Percentiles rank a stretch among this genome's conserved stretches.
phyloP scores from a whole-genome alignment of 2,113 vertebrate species.

The Lucifuga dentata region DNA sequence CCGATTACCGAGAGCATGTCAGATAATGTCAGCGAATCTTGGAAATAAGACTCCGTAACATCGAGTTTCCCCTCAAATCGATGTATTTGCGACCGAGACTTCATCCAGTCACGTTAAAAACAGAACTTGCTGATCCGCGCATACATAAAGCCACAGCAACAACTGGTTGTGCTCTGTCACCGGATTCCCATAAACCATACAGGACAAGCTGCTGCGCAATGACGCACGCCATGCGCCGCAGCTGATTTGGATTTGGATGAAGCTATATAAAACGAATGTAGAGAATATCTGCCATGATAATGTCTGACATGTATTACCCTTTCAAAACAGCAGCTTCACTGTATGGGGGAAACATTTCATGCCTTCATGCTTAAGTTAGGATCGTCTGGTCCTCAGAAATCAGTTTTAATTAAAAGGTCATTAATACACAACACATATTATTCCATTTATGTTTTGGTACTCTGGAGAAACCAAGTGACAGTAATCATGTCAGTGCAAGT shows the following conservation, averaged over 20 bases:
- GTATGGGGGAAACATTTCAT: background rate
- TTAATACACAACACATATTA: constrained; percentile 18
- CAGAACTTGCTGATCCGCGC: constrained; percentile 64
- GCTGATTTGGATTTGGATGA: constrained; percentile 64
- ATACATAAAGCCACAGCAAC: constrained; percentile 47
- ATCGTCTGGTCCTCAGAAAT: too few relatives aligned
- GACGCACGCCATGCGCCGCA: constrained; percentile 66
- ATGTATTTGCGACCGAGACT: constrained; percentile 8
- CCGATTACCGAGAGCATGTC: constrained; percentile 44
- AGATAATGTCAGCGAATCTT: constrained; percentile 48
- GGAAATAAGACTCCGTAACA: constrained; percentile 47
- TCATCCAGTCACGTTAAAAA: constrained; percentile 41
- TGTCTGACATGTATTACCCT: constrained; percentile 3
- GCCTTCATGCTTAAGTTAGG: too few relatives aligned
- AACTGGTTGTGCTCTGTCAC: constrained; percentile 71
- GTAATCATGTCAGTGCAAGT: constrained; percentile 58
- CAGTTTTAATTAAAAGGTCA: background rate
- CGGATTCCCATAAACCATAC: constrained; percentile 53
- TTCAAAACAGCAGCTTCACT: background rate
- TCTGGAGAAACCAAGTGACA: constrained; percentile 60
- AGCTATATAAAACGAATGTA: constrained; percentile 37
- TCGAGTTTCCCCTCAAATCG: constrained; percentile 23
- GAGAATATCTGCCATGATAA: constrained; percentile 19
- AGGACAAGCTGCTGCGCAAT: constrained; percentile 72
- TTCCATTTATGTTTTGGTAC: constrained; percentile 42